Percentiles rank a stretch among this genome's conserved stretches.
phyloP scores from a whole-genome alignment of 2,888 invertebrate genomes.

The Yponomeuta sedellus region DNA sequence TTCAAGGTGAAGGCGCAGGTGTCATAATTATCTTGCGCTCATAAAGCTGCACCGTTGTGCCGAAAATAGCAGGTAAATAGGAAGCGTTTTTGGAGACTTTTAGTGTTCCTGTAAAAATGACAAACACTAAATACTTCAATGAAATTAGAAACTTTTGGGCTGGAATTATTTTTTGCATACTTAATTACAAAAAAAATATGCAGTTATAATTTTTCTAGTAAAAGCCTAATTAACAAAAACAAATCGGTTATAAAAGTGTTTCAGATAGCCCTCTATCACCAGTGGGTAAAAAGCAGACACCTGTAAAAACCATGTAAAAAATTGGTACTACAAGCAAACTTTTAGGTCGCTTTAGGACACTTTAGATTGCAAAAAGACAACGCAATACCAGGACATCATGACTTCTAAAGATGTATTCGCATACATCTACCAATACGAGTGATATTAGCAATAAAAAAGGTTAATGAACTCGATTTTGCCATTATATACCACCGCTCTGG shows the following conservation, averaged over 20 bases:
- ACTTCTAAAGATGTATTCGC: constrained; percentile 6
- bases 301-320: too few relatives aligned
- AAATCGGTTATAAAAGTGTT: neutral
- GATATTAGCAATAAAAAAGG: constrained; percentile 5
- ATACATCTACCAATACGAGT: neutral
- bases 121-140: neutral
- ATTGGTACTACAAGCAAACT: constrained; percentile 16
- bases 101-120: neutral
- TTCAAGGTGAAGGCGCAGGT: neutral
- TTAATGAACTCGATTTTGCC: constrained; percentile 6
- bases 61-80: neutral
- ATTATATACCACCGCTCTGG: constrained; percentile 15
- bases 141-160: neutral
- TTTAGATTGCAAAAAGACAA: constrained; percentile 13
- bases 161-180: neutral
- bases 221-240: neutral
- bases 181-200: neutral
- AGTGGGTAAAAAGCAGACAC: neutral
- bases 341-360: constrained; percentile 15
- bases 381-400: constrained; percentile 14
- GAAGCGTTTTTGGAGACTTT: neutral
- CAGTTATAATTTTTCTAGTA: neutral
- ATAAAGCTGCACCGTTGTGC: neutral
- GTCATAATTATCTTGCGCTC: neutral
- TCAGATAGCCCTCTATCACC: neutral